Percentiles rank a stretch among this genome's conserved stretches.
Conservation (phyloP, 2,888 invertebrate genomes). For the Matsumyia berberina region DNA sequence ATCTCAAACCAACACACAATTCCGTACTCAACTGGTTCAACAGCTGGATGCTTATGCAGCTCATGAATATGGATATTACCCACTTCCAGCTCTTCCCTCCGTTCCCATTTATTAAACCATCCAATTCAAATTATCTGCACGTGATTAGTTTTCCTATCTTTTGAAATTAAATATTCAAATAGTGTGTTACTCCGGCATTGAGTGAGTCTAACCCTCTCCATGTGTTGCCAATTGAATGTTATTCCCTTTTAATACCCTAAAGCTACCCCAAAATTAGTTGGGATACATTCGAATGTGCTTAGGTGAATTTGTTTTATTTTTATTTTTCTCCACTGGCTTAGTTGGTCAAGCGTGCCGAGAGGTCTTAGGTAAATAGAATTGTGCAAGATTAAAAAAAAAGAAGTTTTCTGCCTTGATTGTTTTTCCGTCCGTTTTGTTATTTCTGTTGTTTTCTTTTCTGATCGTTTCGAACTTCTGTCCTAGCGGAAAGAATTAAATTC, state of each 20-base stretch:
- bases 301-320: conserved; percentile 45
- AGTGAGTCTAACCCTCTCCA: neutral
- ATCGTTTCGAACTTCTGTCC: conserved; percentile 25
- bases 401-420: conserved; percentile 45
- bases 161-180: conserved; percentile 17
- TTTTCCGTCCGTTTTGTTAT: conserved; percentile 14
- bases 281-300: conserved; percentile 47
- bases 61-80: too few relatives aligned
- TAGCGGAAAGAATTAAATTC: conserved; percentile 54
- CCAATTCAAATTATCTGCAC: conserved; percentile 54
- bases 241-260: neutral
- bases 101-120: conserved; percentile 66
- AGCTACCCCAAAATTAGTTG: conserved; percentile 27
- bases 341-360: conserved; percentile 44
- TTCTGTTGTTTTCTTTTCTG: conserved; percentile 8
- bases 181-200: neutral
- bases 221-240: neutral
- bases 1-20: too few relatives aligned
- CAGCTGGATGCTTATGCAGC: too few relatives aligned
- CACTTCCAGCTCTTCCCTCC: neutral
- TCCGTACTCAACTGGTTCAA: too few relatives aligned
- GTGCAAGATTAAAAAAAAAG: conserved; percentile 45
- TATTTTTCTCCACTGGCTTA: conserved; percentile 6
- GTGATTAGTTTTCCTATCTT: conserved; percentile 35
- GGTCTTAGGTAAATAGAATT: conserved; percentile 66